These are phyloP conservation scores for Ischnus inquisitorius DNA, from an alignment of 2,888 invertebrate species.

Conservation along the genomic window DNA sequence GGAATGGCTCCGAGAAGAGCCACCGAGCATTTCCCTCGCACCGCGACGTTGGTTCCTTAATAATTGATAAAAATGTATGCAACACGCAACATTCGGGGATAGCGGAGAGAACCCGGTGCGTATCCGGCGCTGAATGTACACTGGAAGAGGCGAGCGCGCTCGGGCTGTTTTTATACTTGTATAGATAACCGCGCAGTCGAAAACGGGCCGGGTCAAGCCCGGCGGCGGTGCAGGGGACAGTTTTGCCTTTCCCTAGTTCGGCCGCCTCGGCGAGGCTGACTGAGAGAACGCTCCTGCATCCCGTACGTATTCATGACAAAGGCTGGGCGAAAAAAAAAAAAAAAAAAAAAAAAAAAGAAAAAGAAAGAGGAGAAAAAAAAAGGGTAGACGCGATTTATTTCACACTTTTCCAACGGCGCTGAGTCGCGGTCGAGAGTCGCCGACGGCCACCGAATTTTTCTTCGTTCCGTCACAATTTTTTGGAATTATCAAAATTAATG, in stretches of 20 bases:
- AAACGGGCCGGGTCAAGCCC: slow-evolving; percentile 35
- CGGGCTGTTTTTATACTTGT: slow-evolving; percentile 31
- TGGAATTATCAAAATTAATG: slow-evolving; percentile 84
- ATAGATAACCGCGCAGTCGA: slow-evolving; percentile 43
- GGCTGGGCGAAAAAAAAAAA: slow-evolving; percentile 64
- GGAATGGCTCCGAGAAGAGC: slow-evolving; percentile 10
- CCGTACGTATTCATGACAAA: slow-evolving; percentile 51
- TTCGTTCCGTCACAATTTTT: slow-evolving; percentile 83
- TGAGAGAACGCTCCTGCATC: slow-evolving; percentile 14
- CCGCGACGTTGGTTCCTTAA: slow-evolving; percentile 82
- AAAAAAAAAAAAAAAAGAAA: no score
- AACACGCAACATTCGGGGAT: slow-evolving; percentile 73
- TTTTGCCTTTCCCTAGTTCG: slow-evolving; percentile 7
- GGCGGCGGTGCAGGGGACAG: slow-evolving; percentile 21
- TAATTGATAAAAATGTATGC: slow-evolving; percentile 85
- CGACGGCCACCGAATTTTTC: slow-evolving; percentile 80
- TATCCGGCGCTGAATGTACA: slow-evolving; percentile 13
- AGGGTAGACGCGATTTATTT: slow-evolving; percentile 84
- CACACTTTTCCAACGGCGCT: slow-evolving; percentile 81
- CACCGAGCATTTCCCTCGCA: slow-evolving; percentile 43
- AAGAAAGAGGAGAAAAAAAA: slow-evolving; percentile 73
- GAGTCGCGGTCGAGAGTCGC: slow-evolving; percentile 67
- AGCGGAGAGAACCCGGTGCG: slow-evolving; percentile 9
- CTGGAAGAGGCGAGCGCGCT: background rate
- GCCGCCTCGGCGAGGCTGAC: slow-evolving; percentile 3